These are phyloP conservation scores for Montifringilla adamsi DNA, from an alignment of 2,113 vertebrate genomes.

Conservation along the genomic window DNA sequence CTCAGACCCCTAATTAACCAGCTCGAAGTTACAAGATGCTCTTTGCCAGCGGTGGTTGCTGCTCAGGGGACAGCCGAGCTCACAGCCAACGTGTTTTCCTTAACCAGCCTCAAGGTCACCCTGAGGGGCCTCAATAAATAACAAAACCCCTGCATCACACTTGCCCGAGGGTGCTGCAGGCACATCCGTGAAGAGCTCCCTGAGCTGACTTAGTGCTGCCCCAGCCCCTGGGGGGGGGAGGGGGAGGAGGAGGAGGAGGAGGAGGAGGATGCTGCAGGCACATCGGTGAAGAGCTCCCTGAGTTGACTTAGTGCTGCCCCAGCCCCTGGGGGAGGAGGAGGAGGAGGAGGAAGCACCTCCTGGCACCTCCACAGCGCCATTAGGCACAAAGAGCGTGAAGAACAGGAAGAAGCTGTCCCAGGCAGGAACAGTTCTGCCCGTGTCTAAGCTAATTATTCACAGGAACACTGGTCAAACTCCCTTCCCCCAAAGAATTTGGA, in stretches of 20 bases:
- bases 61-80: neutral
- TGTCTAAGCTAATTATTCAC: neutral
- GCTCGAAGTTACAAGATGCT: neutral
- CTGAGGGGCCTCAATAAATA: neutral
- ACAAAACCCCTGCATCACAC: neutral
- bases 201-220: neutral
- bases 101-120: slow-evolving; percentile 20
- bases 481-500: neutral
- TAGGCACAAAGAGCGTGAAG: neutral
- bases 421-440: neutral
- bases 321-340: neutral
- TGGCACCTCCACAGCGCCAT: neutral
- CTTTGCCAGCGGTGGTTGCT: neutral
- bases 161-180: neutral
- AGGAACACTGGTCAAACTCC: neutral
- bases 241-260: no score
- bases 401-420: neutral
- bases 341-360: neutral
- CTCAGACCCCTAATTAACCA: neutral
- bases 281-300: neutral
- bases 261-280: neutral
- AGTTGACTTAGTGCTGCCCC: neutral
- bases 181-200: neutral
- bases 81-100: neutral
- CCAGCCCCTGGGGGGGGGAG: no score